phyloP scores from a whole-genome alignment of 2,888 invertebrate species.

The Parascotia fuliginaria region DNA sequence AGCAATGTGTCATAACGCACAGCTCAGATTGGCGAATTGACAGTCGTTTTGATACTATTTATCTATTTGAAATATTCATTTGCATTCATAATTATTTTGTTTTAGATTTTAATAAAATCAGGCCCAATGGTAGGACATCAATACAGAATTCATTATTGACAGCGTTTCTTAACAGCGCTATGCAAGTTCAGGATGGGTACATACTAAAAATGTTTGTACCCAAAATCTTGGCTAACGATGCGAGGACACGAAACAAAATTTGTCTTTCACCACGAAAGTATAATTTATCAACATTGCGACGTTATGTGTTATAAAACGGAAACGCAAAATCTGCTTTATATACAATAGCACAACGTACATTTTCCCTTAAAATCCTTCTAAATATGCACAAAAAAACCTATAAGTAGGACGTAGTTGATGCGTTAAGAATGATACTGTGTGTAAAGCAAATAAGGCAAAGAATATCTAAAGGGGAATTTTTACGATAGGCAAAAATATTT shows the following conservation, averaged over 20 bases:
- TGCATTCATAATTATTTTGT: too few species aligned
- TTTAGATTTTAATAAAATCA: too few species aligned
- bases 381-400: slow-evolving; percentile 26
- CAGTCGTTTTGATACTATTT: too few species aligned
- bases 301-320: slow-evolving; percentile 17
- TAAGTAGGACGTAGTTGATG: slow-evolving; percentile 35
- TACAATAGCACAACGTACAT: slow-evolving; percentile 6
- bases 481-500: slow-evolving; percentile 1
- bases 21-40: too few species aligned
- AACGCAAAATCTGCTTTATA: slow-evolving; percentile 12
- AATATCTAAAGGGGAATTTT: slow-evolving; percentile 17
- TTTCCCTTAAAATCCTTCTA: slow-evolving; percentile 3
- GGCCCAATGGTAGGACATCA: background rate
- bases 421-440: slow-evolving; percentile 37
- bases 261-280: slow-evolving; percentile 60
- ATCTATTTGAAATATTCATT: too few species aligned
- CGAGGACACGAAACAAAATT: slow-evolving; percentile 67
- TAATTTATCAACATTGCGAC: slow-evolving; percentile 64
- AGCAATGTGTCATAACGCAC: too few species aligned
- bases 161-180: slow-evolving; percentile 17
- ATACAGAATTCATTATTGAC: slow-evolving; percentile 20
- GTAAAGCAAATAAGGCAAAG: slow-evolving; percentile 20
- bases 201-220: slow-evolving; percentile 36
- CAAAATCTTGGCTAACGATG: slow-evolving; percentile 63
- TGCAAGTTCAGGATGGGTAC: slow-evolving; percentile 18